Percentiles rank a stretch among this genome's conserved stretches.
phyloP scores from a whole-genome alignment of 2,888 invertebrate species.

The Chloroclystis v-ata region DNA sequence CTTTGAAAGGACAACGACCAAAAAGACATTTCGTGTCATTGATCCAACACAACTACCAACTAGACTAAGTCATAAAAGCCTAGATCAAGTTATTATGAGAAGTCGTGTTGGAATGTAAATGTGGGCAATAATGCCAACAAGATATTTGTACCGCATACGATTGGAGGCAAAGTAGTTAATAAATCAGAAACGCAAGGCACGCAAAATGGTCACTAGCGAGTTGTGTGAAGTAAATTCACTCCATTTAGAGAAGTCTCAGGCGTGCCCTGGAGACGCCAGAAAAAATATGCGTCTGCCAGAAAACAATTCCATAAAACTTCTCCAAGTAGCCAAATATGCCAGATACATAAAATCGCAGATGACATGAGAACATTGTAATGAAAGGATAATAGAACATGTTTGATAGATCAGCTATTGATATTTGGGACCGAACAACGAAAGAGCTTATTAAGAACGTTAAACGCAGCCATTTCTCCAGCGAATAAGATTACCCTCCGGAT shows the following conservation, averaged over 20 bases:
- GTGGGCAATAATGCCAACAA: slow-evolving; percentile 34
- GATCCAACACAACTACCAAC: slow-evolving; percentile 10
- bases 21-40: slow-evolving; percentile 18
- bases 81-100: slow-evolving; percentile 25
- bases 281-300: slow-evolving; percentile 32
- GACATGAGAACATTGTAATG: slow-evolving; percentile 10
- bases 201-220: slow-evolving; percentile 34
- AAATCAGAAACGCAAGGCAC: slow-evolving; percentile 36
- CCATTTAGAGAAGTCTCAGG: slow-evolving; percentile 29
- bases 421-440: slow-evolving; percentile 29
- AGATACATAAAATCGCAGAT: slow-evolving; percentile 14
- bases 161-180: slow-evolving; percentile 34
- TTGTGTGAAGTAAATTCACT: slow-evolving; percentile 33
- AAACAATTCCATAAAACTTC: slow-evolving; percentile 25
- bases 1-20: slow-evolving; percentile 18
- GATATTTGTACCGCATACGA: slow-evolving; percentile 20
- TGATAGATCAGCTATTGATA: slow-evolving; percentile 25
- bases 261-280: slow-evolving; percentile 30
- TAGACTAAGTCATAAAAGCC: slow-evolving; percentile 18
- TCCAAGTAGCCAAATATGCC: slow-evolving; percentile 7
- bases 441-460: slow-evolving; percentile 42
- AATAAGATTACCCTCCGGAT: slow-evolving; percentile 48
- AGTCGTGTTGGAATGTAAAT: slow-evolving; percentile 34
- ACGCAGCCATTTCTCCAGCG: slow-evolving; percentile 43
- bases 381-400: slow-evolving; percentile 17